Conservation (phyloP, 2,113 vertebrate genomes). For the Helogale parvula region DNA sequence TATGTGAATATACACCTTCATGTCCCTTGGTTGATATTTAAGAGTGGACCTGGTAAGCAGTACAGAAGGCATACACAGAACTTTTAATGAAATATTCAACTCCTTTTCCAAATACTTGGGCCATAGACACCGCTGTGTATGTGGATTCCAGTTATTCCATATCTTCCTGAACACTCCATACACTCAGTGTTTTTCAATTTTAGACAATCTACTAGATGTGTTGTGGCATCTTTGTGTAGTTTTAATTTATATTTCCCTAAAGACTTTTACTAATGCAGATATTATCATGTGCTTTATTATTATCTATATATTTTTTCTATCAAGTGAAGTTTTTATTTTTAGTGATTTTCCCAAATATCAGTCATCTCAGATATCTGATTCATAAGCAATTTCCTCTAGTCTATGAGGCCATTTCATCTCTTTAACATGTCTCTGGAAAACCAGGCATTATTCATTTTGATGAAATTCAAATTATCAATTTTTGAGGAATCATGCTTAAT, state of each 20-base stretch:
- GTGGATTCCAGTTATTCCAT: neutral
- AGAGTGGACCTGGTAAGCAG: neutral
- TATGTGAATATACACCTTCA: neutral
- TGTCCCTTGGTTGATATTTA: neutral
- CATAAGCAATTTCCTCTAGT: neutral
- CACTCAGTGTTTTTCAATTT: neutral
- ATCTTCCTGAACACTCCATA: neutral
- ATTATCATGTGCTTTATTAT: neutral
- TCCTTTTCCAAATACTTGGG: neutral
- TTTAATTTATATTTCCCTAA: neutral
- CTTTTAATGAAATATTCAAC: neutral
- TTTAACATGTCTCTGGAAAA: neutral
- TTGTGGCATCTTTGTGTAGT: neutral
- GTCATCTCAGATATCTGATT: neutral
- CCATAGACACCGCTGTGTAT: neutral
- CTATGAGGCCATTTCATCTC: neutral
- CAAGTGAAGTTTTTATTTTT: neutral
- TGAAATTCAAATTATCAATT: neutral
- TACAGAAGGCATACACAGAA: neutral
- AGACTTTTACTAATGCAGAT: neutral
- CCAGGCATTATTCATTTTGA: neutral
- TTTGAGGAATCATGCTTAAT: neutral
- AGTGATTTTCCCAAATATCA: neutral
- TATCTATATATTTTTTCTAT: neutral
- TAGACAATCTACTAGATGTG: neutral